Evolutionary conservation across 2,888 invertebrate genomes (phyloP).

Genomic region (Laspeyria flexula): DNA sequence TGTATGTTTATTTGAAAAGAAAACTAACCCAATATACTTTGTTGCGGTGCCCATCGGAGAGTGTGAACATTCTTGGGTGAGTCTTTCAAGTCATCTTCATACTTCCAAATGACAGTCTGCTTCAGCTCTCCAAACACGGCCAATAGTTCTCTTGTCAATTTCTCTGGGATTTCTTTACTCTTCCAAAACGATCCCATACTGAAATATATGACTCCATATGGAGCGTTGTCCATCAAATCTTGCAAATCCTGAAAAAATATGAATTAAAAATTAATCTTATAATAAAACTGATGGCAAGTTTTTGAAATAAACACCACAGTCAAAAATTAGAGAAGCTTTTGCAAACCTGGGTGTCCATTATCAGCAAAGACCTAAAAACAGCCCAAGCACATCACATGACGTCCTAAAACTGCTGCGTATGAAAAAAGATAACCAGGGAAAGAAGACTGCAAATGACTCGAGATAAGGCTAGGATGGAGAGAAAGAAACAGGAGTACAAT

Average conservation of each 20-base stretch:
- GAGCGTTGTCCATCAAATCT: slow-evolving; percentile 61
- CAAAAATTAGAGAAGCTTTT: too few species aligned
- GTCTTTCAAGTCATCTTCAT: slow-evolving; percentile 57
- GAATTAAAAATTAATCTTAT: not conserved
- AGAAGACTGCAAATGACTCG: too few species aligned
- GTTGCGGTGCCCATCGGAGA: slow-evolving; percentile 71
- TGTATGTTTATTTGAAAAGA: not conserved
- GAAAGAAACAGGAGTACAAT: too few species aligned
- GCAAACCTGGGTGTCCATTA: too few species aligned
- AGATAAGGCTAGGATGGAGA: too few species aligned
- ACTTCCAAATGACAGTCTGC: slow-evolving; percentile 72
- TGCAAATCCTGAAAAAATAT: slow-evolving; percentile 64
- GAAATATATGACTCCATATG: slow-evolving; percentile 69
- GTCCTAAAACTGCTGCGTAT: too few species aligned
- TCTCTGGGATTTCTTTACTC: slow-evolving; percentile 55
- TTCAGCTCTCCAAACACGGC: slow-evolving; percentile 61
- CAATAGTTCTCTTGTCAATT: slow-evolving; percentile 52
- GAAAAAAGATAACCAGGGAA: too few species aligned
- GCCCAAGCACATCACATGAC: too few species aligned
- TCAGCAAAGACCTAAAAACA: too few species aligned
- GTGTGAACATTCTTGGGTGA: slow-evolving; percentile 66
- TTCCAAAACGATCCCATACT: slow-evolving; percentile 67
- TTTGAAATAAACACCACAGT: too few species aligned
- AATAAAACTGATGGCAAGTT: too few species aligned
- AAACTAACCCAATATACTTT: slow-evolving; percentile 64